Evolutionary conservation across 2,888 invertebrate species (phyloP).

Genomic region (Leucophenga montana): DNA sequence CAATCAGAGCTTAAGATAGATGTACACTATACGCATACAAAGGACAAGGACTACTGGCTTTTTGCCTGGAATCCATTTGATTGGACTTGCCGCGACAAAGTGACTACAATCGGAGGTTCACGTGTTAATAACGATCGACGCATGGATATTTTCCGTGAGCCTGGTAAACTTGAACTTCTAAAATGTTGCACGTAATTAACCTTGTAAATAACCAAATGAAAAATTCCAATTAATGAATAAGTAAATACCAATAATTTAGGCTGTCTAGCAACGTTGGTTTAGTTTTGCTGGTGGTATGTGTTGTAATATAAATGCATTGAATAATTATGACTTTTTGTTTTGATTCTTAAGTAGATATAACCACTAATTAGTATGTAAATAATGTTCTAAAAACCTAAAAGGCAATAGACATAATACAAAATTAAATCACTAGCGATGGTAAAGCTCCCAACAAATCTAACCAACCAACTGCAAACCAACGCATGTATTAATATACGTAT

Average conservation of each 20-base stretch:
- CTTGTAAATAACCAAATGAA: constrained; percentile 61
- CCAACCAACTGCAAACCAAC: constrained; percentile 19
- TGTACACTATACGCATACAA: constrained; percentile 79
- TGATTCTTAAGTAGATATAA: constrained; percentile 4
- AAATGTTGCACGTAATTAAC: constrained; percentile 71
- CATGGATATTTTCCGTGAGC: constrained; percentile 74
- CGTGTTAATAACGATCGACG: constrained; percentile 73
- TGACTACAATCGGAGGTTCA: constrained; percentile 72
- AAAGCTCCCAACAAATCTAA: not conserved
- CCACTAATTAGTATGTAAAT: not conserved
- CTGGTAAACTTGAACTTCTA: constrained; percentile 72
- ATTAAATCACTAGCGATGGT: not conserved
- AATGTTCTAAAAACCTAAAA: not conserved
- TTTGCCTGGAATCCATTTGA: constrained; percentile 87
- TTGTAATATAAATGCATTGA: constrained; percentile 16
- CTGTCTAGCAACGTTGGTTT: too few relatives aligned
- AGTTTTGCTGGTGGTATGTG: constrained; percentile 24
- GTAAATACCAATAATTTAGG: constrained; percentile 22
- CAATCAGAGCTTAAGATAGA: constrained; percentile 83
- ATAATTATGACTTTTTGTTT: not conserved
- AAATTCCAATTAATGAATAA: constrained; percentile 1
- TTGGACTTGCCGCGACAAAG: constrained; percentile 78
- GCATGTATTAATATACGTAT: constrained; percentile 8
- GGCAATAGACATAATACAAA: too few relatives aligned
- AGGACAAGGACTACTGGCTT: constrained; percentile 80